phyloP scores from a whole-genome alignment of 2,113 vertebrate species.

The Gulo gulo region DNA sequence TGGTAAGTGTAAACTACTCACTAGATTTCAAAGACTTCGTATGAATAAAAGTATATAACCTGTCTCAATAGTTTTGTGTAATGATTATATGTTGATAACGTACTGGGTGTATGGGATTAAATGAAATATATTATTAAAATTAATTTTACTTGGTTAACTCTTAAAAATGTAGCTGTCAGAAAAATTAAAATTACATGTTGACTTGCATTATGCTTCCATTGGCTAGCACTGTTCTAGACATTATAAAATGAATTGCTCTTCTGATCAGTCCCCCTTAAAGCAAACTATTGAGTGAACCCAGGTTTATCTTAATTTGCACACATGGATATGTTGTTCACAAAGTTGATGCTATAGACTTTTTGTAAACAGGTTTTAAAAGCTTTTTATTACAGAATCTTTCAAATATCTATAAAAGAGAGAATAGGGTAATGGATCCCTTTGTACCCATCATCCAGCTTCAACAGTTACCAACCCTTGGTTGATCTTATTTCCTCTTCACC shows the following conservation, averaged over 20 bases:
- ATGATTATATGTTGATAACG: not conserved
- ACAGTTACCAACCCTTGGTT: not conserved
- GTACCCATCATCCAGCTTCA: not conserved
- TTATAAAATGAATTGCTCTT: not conserved
- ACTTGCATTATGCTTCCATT: not conserved
- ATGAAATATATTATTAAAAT: not conserved
- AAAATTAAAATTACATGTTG: not conserved
- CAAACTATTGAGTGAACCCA: not conserved
- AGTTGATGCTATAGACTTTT: not conserved
- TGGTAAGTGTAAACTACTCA: not conserved
- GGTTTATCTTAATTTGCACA: constrained; percentile 33
- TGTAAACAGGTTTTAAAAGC: not conserved
- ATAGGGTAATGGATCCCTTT: not conserved
- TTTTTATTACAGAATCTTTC: not conserved
- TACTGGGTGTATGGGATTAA: not conserved
- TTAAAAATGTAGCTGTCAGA: not conserved
- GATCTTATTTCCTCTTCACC: not conserved
- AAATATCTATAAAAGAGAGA: not conserved
- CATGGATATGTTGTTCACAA: not conserved
- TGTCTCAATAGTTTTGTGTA: not conserved
- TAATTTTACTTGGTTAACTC: not conserved
- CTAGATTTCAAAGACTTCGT: not conserved
- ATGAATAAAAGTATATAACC: not conserved
- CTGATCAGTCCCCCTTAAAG: not conserved
- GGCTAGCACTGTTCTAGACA: not conserved